A percentile compares a stretch with the other conserved stretches of the same genome.
Evolutionary conservation across 1,140 invertebrate species (phyloP).

Genomic region (Triops longicaudatus): DNA sequence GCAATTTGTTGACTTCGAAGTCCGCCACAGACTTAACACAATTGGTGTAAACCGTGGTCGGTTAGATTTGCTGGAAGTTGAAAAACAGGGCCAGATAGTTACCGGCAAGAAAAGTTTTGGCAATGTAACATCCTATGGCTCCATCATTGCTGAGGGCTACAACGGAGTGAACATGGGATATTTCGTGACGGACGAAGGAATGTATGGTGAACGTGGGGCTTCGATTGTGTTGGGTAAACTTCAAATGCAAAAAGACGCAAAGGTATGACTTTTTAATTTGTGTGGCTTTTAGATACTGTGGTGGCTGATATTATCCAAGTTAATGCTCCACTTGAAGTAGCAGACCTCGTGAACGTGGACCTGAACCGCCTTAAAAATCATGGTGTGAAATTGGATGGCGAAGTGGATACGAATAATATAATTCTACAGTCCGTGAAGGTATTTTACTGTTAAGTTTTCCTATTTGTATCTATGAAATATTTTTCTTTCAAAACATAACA

Average conservation of each 20-base stretch:
- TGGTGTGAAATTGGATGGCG: neutral
- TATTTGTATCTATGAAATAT: neutral
- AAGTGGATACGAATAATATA: neutral
- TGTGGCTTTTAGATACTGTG: neutral
- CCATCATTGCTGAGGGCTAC: neutral
- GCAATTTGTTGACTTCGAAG: neutral
- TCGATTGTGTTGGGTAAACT: neutral
- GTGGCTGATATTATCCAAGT: neutral
- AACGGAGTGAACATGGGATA: neutral
- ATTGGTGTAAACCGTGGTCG: neutral
- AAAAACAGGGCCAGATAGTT: neutral
- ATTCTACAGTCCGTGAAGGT: neutral
- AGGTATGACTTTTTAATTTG: neutral
- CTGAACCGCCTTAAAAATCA: neutral
- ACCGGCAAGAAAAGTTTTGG: neutral
- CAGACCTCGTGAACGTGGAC: neutral
- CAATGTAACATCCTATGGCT: neutral
- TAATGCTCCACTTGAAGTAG: neutral
- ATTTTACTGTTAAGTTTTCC: neutral
- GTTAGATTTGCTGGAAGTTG: neutral
- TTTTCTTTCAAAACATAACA: neutral
- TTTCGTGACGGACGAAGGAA: neutral
- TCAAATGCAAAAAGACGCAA: neutral
- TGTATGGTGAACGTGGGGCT: neutral
- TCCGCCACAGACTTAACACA: neutral